Evolutionary conservation across 2,797 vertebrate genomes (phyloP).

Genomic region (Pelobates cultripes): DNA sequence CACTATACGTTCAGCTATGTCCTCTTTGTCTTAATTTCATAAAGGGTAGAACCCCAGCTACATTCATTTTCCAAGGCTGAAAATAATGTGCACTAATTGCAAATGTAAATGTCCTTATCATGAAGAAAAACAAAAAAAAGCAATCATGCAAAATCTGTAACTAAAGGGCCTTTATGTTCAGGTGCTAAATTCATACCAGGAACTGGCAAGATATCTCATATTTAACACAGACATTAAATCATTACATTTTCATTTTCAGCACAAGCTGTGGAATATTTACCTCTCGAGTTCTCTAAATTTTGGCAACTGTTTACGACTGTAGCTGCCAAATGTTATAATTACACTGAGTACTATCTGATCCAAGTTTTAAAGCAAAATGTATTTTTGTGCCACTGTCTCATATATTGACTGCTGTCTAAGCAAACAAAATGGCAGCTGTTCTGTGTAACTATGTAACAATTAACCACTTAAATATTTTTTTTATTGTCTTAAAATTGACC

Average conservation of each 20-base stretch:
- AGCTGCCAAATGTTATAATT: slow-evolving; percentile 44
- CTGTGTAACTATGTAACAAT: slow-evolving; percentile 19
- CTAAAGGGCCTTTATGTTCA: slow-evolving; percentile 13
- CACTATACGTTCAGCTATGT: neutral
- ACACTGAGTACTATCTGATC: slow-evolving; percentile 34
- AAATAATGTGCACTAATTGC: neutral
- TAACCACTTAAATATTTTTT: neutral
- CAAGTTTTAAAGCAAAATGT: slow-evolving; percentile 32
- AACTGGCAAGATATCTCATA: slow-evolving; percentile 19
- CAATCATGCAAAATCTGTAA: slow-evolving; percentile 6
- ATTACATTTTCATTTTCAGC: slow-evolving; percentile 47
- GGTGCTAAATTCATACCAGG: slow-evolving; percentile 14
- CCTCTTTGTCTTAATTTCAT: neutral
- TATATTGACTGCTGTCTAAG: neutral
- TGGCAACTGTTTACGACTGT: slow-evolving; percentile 7
- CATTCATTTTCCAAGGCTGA: neutral
- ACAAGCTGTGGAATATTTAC: slow-evolving; percentile 46
- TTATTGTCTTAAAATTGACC: neutral
- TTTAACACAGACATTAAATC: slow-evolving; percentile 38
- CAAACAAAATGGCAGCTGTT: slow-evolving; percentile 18
- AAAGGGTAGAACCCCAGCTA: neutral
- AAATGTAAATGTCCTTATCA: neutral
- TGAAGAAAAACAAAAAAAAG: neutral
- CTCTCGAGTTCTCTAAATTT: slow-evolving; percentile 29
- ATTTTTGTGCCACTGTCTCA: slow-evolving; percentile 18